phyloP scores from a whole-genome alignment of 2,797 vertebrate genomes.

The Channa striata region DNA sequence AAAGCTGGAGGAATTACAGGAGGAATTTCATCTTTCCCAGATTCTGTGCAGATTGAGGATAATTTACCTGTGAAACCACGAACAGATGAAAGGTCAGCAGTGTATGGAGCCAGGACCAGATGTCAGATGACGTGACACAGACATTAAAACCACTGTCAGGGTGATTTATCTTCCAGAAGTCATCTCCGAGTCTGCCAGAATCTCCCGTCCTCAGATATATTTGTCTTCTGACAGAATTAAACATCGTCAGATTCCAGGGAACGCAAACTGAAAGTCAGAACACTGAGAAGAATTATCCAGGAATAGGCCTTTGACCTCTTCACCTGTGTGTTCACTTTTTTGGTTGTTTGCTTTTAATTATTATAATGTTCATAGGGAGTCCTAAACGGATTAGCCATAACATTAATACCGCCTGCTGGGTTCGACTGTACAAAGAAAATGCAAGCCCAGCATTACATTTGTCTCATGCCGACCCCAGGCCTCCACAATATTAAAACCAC shows the following conservation, averaged over 20 bases:
- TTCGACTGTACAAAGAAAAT: too few species aligned
- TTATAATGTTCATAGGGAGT: neutral
- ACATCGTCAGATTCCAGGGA: neutral
- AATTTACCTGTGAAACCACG: conserved; percentile 4
- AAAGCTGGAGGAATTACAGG: too few species aligned
- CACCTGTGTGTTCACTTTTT: neutral
- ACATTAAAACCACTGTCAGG: conserved; percentile 8
- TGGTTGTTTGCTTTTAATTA: neutral
- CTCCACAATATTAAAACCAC: too few species aligned
- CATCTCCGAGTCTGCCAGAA: conserved; percentile 8
- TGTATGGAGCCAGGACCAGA: conserved; percentile 24
- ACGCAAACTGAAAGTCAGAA: neutral
- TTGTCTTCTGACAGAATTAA: neutral
- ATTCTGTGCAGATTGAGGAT: conserved; percentile 1
- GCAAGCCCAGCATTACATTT: too few species aligned
- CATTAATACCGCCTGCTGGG: too few species aligned
- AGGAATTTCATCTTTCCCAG: neutral
- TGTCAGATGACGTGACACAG: conserved; percentile 15
- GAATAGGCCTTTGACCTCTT: conserved; percentile 1
- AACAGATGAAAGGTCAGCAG: conserved; percentile 23
- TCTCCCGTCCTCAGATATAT: neutral
- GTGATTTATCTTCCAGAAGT: conserved; percentile 15
- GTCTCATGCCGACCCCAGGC: too few species aligned
- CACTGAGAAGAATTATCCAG: neutral
- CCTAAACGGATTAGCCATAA: too few species aligned